phyloP scores from a whole-genome alignment of 2,797 vertebrate species.

The Numenius phaeopus region DNA sequence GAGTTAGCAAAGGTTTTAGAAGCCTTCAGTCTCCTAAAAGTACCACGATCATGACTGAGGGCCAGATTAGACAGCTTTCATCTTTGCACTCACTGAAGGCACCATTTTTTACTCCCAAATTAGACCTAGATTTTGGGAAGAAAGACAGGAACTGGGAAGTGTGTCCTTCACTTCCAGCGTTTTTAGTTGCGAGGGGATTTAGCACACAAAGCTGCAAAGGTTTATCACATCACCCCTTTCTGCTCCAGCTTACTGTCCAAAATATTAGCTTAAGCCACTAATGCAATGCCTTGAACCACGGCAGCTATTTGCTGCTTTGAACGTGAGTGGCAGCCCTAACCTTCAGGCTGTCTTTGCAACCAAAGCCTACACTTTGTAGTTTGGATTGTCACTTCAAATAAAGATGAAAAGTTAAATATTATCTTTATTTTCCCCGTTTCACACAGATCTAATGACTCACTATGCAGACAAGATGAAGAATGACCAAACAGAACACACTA shows the following conservation, averaged over 20 bases:
- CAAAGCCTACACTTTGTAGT: background rate
- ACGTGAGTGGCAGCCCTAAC: background rate
- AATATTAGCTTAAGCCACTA: background rate
- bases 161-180: background rate
- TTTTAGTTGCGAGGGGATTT: background rate
- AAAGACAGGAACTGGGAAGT: background rate
- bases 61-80: background rate
- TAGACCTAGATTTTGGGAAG: background rate
- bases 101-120: background rate
- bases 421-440: background rate
- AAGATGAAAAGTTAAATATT: constrained; percentile 1
- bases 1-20: background rate
- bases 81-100: background rate
- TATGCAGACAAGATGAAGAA: background rate
- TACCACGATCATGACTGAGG: background rate
- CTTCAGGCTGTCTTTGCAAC: background rate
- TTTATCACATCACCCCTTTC: background rate
- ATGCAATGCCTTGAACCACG: background rate
- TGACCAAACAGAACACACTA: background rate
- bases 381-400: background rate
- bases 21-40: background rate
- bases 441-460: background rate
- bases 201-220: background rate
- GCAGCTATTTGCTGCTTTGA: background rate
- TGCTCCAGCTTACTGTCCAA: background rate